Evolutionary conservation across 2,113 vertebrate species (phyloP).

Genomic region (Xenopus tropicalis): DNA sequence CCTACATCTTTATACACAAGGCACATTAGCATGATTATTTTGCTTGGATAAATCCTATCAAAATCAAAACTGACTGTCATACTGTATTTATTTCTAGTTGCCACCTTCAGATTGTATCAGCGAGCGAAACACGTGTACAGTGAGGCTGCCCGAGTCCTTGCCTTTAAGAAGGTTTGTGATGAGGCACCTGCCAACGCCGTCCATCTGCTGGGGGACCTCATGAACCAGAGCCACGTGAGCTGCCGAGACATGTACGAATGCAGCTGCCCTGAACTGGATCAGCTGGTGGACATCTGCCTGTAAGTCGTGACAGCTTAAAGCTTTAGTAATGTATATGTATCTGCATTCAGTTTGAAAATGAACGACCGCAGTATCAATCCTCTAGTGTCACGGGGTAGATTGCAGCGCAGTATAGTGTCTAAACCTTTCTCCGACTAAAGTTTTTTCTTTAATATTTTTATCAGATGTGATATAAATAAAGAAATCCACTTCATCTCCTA

Average conservation of each 20-base stretch:
- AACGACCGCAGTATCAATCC: slow-evolving; percentile 47
- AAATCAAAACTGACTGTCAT: background rate
- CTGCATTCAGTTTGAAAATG: slow-evolving; percentile 48
- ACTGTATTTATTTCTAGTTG: slow-evolving; percentile 63
- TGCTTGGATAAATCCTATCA: no score
- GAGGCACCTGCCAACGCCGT: slow-evolving; percentile 65
- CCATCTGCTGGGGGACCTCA: slow-evolving; percentile 81
- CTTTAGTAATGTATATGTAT: slow-evolving; percentile 20
- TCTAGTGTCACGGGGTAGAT: background rate
- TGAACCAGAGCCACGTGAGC: slow-evolving; percentile 91
- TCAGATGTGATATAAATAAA: no score
- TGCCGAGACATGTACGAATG: slow-evolving; percentile 92
- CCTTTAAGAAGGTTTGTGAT: slow-evolving; percentile 80
- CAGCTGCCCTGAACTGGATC: slow-evolving; percentile 92
- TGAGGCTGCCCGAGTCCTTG: slow-evolving; percentile 84
- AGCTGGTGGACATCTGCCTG: slow-evolving; percentile 88
- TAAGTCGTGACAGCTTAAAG: slow-evolving; percentile 67
- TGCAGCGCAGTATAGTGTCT: background rate
- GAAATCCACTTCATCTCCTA: no score
- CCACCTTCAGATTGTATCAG: slow-evolving; percentile 82
- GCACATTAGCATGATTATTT: no score
- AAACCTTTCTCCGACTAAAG: background rate
- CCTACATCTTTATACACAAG: no score
- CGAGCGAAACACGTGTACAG: slow-evolving; percentile 90
- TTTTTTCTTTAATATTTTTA: background rate